phyloP scores from a whole-genome alignment of 2,113 vertebrate genomes.

The Indicator indicator region DNA sequence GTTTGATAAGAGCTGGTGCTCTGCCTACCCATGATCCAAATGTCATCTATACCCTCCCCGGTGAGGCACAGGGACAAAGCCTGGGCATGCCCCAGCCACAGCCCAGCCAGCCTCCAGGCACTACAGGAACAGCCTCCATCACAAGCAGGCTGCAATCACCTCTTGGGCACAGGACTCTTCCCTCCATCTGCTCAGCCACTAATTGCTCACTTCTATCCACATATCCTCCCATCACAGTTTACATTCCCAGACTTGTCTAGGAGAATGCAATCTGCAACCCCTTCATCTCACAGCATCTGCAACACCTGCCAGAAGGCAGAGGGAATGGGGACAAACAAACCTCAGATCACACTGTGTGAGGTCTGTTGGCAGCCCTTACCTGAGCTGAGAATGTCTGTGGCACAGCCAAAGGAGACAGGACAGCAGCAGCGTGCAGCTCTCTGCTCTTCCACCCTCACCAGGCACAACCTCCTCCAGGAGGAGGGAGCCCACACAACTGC shows the following conservation, averaged over 20 bases:
- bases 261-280: neutral
- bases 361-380: neutral
- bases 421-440: neutral
- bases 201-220: neutral
- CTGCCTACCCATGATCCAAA: neutral
- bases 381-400: rapidly evolving
- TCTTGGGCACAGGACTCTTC: neutral
- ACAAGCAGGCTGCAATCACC: neutral
- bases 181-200: neutral
- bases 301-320: neutral
- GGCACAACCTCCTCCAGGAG: neutral
- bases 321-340: neutral
- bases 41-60: neutral
- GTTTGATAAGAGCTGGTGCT: neutral
- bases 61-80: neutral
- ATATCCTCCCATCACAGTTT: neutral
- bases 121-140: neutral
- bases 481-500: rapidly evolving
- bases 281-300: neutral
- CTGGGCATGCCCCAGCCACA: neutral
- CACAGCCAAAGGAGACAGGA: neutral
- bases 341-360: neutral
- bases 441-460: neutral
- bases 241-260: rapidly evolving
- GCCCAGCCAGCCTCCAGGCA: neutral